Evolutionary conservation across 2,113 vertebrate genomes (phyloP), one percentile per base, ranked within the genome.

Genomic region (Salvelinus fontinalis): DNA sequence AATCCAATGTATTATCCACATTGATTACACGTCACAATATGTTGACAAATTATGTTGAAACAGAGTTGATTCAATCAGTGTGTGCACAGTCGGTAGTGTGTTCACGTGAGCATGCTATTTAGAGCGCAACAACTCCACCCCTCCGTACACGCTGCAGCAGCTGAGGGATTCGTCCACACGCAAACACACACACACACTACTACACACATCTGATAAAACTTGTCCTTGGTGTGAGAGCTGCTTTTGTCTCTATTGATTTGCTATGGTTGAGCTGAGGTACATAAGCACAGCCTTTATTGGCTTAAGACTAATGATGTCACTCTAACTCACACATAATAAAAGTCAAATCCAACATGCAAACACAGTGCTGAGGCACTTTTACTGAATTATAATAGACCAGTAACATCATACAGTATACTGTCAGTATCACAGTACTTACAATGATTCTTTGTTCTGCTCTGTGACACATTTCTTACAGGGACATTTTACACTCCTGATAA

Each of bases 81-180:
- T 31, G 31, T 44, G 39, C 39, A 44, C 39, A 44, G 8, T 44
- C 39, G 2, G 39, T 16, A 73, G 69, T 68, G 67, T 76, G 48
- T 74, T 77, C 70, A 81, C 64, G 71, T 79, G 74, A 71, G 60
- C 64, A 49, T 84, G 83, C 65, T 75, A 77, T 87, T 74, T 76
- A 29, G 71, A 82, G 79, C 60, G 24, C 70, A 79, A 69, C 76
- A 80, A 69, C 69, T 83, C 73, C 68, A 71, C 69, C 26, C 64
- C 84, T 76, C 62, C 48, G n/a, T 8, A 68, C 80, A 49, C 71
- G 71, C 79, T 70, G 70, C 39, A 44, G 72, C 75, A 76, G 73
- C 44, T 73, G 78, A 54, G 13, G 22, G 22, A 74, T 5, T 27
- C 31, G n/a, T 31, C 51, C 59, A 54, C 62, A 44, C 4, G 44